Conservation (phyloP, 2,113 vertebrate genomes). For the Sylvietta virens region DNA sequence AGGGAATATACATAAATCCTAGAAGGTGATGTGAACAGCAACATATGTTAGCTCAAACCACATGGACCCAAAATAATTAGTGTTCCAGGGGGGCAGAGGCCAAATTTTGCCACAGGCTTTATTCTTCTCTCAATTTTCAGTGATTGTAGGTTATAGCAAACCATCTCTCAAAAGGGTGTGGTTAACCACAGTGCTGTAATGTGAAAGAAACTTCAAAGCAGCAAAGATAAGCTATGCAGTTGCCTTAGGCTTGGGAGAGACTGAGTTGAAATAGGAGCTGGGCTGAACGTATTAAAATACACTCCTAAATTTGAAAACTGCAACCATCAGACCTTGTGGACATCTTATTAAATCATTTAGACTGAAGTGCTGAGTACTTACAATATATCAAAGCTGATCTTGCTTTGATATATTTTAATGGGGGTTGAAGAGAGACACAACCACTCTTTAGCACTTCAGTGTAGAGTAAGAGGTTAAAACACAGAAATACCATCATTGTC, state of each 20-base stretch:
- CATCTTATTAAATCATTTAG: slow-evolving; percentile 7
- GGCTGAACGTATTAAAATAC: slow-evolving; percentile 60
- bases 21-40: neutral
- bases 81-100: slow-evolving; percentile 42
- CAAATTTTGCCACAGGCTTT: slow-evolving; percentile 43
- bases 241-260: slow-evolving; percentile 81
- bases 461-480: neutral
- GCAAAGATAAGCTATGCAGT: slow-evolving; percentile 38
- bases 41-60: neutral
- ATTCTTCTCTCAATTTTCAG: slow-evolving; percentile 37
- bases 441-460: neutral
- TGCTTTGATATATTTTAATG: slow-evolving; percentile 28
- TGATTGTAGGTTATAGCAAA: slow-evolving; percentile 57
- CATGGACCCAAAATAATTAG: neutral
- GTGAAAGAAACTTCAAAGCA: slow-evolving; percentile 71
- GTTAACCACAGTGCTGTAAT: slow-evolving; percentile 58
- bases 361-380: slow-evolving; percentile 30
- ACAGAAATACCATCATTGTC: neutral
- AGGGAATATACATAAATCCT: neutral
- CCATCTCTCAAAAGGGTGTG: slow-evolving; percentile 54
- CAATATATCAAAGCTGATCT: slow-evolving; percentile 7
- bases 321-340: slow-evolving; percentile 42
- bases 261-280: slow-evolving; percentile 67
- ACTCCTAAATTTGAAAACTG: slow-evolving; percentile 38
- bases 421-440: neutral